These are phyloP conservation scores for Lophotis ruficrista DNA, from an alignment of 2,113 vertebrate genomes.

Conservation along the genomic window DNA sequence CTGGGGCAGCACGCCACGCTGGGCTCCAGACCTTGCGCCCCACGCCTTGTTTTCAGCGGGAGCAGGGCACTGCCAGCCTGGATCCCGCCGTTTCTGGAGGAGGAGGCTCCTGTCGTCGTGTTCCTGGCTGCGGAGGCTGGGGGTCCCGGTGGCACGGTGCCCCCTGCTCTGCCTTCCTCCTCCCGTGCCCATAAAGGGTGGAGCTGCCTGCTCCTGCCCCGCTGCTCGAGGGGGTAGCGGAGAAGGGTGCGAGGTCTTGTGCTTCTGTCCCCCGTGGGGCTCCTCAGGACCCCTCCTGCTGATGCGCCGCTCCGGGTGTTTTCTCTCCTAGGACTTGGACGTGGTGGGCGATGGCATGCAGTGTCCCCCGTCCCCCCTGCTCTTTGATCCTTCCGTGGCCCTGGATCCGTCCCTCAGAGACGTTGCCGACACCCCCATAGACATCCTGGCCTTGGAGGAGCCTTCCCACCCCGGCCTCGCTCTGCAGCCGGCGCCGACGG, in stretches of 20 bases:
- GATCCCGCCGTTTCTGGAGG: background rate
- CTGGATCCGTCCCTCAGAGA: constrained; percentile 86
- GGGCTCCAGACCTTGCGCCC: fast-evolving
- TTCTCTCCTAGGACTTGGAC: constrained; percentile 86
- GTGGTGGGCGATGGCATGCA: constrained; percentile 94
- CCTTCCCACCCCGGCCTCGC: constrained; percentile 54
- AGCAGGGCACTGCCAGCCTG: background rate
- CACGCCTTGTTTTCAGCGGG: background rate
- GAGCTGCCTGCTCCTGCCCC: background rate
- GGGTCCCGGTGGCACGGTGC: fast-evolving
- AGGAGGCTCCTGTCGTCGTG: too few relatives aligned
- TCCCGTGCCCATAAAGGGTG: fast-evolving
- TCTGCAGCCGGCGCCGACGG: background rate
- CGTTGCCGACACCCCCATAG: constrained; percentile 83
- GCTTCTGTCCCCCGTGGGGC: fast-evolving
- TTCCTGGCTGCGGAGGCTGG: fast-evolving
- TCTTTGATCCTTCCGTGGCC: constrained; percentile 89
- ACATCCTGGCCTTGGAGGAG: constrained; percentile 83
- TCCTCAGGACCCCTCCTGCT: background rate
- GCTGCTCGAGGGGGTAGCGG: background rate
- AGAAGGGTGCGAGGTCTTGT: fast-evolving
- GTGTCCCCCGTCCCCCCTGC: constrained; percentile 92
- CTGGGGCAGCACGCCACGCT: fast-evolving
- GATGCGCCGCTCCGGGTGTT: background rate
- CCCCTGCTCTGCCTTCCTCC: background rate